A percentile compares a stretch with the other conserved stretches of the same genome.
phyloP scores from a whole-genome alignment of 2,888 invertebrate genomes.

The Folsomia manolachei region DNA sequence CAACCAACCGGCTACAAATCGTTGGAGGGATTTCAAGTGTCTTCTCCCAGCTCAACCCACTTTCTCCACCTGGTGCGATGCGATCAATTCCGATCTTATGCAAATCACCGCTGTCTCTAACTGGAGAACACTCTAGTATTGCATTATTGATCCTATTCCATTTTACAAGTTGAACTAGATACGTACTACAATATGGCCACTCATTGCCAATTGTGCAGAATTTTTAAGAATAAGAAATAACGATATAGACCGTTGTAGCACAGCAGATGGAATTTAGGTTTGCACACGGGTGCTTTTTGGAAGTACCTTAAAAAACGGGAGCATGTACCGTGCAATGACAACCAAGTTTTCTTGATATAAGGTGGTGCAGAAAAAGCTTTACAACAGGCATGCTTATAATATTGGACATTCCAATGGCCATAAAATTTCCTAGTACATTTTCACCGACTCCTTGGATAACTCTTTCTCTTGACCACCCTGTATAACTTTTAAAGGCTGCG shows the following conservation, averaged over 20 bases:
- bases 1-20: not conserved
- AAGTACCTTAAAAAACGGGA: too few relatives aligned
- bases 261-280: too few relatives aligned
- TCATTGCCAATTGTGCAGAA: not conserved
- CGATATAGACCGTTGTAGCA: too few relatives aligned
- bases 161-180: not conserved
- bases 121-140: not conserved
- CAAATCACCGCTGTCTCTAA: not conserved
- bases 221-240: too few relatives aligned
- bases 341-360: too few relatives aligned
- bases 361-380: too few relatives aligned
- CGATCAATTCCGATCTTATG: too few relatives aligned
- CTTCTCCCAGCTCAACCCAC: constrained; percentile 6
- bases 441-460: not conserved
- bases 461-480: not conserved
- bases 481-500: constrained; percentile 14
- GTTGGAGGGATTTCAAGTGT: constrained; percentile 10
- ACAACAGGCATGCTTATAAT: too few relatives aligned
- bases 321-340: too few relatives aligned
- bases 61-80: not conserved
- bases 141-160: not conserved
- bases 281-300: too few relatives aligned
- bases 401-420: too few relatives aligned
- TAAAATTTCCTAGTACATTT: too few relatives aligned
- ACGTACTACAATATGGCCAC: not conserved